phyloP scores from a whole-genome alignment of 1,140 invertebrate species.

The Brachionus rotundiformis region DNA sequence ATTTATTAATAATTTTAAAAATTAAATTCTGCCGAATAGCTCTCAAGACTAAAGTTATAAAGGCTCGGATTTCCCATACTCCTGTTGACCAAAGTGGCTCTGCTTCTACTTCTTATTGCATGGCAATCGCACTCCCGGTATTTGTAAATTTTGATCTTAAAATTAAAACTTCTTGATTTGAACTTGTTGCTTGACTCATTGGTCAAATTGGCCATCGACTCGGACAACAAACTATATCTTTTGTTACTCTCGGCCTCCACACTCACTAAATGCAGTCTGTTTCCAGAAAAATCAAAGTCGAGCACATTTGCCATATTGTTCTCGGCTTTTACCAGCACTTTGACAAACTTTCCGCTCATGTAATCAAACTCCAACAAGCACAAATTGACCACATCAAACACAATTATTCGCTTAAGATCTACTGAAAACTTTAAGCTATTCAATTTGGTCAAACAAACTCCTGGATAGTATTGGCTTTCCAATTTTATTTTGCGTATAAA shows the following conservation, averaged over 20 bases:
- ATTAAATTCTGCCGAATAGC: conserved; percentile 35
- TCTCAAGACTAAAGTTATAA: conserved; percentile 34
- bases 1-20: not conserved
- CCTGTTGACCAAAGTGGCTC: not conserved
- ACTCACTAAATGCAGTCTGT: not conserved
- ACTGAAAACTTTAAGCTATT: not conserved
- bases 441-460: not conserved
- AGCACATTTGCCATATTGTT: conserved; percentile 9
- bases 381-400: conserved; percentile 22
- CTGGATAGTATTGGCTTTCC: conserved; percentile 20
- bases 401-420: not conserved
- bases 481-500: conserved; percentile 29
- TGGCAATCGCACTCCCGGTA: conserved; percentile 27
- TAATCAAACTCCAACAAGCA: conserved; percentile 6
- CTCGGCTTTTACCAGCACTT: not conserved
- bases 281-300: conserved; percentile 7
- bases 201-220: not conserved
- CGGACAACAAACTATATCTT: not conserved
- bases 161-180: conserved; percentile 12
- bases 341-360: not conserved
- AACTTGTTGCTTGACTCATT: not conserved
- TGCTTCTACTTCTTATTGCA: not conserved
- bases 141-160: conserved; percentile 33
- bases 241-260: conserved; percentile 1
- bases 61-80: conserved; percentile 10